Evolutionary conservation across 2,888 invertebrate genomes (phyloP).

Genomic region (Hymenopus coronatus): DNA sequence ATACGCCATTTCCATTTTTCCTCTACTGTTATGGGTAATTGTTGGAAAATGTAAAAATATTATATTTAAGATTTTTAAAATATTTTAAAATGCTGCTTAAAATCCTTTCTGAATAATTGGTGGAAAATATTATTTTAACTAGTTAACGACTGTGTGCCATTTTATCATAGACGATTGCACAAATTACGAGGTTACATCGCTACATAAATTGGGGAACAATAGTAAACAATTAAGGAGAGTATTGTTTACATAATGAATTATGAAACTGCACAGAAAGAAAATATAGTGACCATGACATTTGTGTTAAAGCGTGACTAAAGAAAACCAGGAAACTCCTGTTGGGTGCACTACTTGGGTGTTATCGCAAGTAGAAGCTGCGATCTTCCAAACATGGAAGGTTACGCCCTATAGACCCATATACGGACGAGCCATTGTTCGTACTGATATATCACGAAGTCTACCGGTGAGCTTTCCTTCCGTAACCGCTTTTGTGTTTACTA

Average conservation of each 20-base stretch:
- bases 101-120: no score
- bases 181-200: not conserved
- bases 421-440: not conserved
- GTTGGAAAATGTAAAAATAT: no score
- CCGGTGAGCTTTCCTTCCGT: not conserved
- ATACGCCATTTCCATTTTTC: no score
- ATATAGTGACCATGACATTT: not conserved
- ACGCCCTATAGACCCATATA: not conserved
- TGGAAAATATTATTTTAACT: no score
- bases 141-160: no score
- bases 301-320: not conserved
- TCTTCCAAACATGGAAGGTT: not conserved
- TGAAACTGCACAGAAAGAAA: not conserved
- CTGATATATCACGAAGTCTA: not conserved
- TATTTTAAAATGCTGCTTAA: no score
- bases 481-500: not conserved
- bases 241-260: not conserved
- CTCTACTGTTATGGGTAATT: no score
- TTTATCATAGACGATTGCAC: no score
- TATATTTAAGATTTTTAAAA: no score
- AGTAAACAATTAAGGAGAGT: not conserved
- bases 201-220: not conserved
- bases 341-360: not conserved
- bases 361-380: not conserved
- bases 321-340: not conserved